Conservation (phyloP, 2,113 vertebrate genomes). For the Asarcornis scutulata region DNA sequence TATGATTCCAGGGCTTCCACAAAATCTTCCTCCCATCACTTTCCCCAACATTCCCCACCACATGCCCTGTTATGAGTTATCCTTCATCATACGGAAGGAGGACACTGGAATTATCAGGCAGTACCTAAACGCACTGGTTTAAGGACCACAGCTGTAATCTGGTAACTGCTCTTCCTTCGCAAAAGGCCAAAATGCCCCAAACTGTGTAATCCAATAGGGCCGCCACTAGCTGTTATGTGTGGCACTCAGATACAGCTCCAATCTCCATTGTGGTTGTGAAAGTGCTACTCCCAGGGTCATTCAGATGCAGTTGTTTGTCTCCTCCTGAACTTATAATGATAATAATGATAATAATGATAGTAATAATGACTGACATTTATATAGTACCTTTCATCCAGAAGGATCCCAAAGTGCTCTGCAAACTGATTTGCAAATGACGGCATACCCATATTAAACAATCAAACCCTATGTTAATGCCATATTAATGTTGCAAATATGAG, state of each 20-base stretch:
- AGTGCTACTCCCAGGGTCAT: not conserved
- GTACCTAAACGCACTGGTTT: not conserved
- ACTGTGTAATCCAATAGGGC: not conserved
- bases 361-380: conserved; percentile 60
- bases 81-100: not conserved
- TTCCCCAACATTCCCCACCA: not conserved
- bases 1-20: not conserved
- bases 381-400: conserved; percentile 40
- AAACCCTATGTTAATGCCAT: not conserved
- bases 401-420: conserved; percentile 34
- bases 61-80: not conserved
- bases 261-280: not conserved
- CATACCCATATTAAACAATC: not conserved
- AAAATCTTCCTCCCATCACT: not conserved
- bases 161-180: not conserved
- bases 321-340: conserved; percentile 15
- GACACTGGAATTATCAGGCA: not conserved
- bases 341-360: conserved; percentile 37
- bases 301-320: conserved; percentile 8
- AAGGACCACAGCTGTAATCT: not conserved
- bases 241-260: not conserved
- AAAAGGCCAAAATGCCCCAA: not conserved
- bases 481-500: not conserved
- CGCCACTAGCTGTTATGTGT: not conserved
- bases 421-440: not conserved